Evolutionary conservation across 2,888 invertebrate genomes (phyloP), one percentile per base, ranked within the genome.

Genomic region (Archips crataeganus): DNA sequence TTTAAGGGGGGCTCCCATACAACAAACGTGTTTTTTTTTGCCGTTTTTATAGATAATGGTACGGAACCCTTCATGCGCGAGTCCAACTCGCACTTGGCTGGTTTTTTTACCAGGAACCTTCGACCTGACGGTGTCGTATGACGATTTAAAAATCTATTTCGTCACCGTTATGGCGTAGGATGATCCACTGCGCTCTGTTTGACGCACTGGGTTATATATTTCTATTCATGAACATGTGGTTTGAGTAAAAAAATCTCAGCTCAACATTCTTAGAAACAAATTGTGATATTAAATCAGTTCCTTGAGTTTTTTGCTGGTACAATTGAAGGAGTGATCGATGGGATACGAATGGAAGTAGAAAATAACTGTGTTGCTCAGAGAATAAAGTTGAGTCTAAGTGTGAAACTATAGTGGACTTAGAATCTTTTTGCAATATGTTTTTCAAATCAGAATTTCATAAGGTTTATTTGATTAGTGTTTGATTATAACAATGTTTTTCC

Each of bases 81-180:
- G 23, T 23, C 23, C 23, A 1, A 23, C 23, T 23, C 23, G 1
- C 23, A 23, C 23, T 23, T 23, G 23, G 23, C 23, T 1, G 23
- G 23, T 23, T 23, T 23, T 36, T 36, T 51, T 54, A 23, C 4
- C 10, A 57, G 32, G 10, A 32, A 11, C 57, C 32, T 10, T 15
- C 51, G 39, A 4, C 32, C 8, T 9, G 3, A 32, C 9, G 11
- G 4, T 9, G 32, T 32, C 32, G 57, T 57, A 57, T 57, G 57
- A 57, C 57, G 57, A 32, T 10, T 32, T 57, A 4, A 32, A 23
- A 57, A 57, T 23, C 8, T 34, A 64, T 36, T 8, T 39, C 73
- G 64, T 69, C 73, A 73, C 69, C 69, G 73, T 73, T 64, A 64
- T 73, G 59, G 32, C 69, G 73, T 73, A 49, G 42, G 32, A 57